These are phyloP conservation scores for Mechanitis messenoides DNA, from an alignment of 2,888 invertebrate genomes.

Conservation along the genomic window DNA sequence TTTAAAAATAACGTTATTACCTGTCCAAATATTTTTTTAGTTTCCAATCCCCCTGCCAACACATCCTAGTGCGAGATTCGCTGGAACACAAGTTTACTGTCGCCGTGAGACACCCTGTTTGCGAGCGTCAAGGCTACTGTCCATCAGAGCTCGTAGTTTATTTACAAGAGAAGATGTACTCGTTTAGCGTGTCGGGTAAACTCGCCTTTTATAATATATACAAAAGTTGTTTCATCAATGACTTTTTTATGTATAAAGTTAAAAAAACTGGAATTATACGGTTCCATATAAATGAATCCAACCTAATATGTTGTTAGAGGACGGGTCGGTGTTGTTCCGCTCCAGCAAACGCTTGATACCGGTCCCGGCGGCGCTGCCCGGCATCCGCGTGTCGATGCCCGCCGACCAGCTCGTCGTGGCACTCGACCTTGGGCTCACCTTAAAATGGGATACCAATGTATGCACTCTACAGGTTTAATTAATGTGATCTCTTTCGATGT, in stretches of 20 bases:
- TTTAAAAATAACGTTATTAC: not conserved
- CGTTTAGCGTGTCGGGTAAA: slow-evolving; percentile 56
- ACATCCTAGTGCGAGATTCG: slow-evolving; percentile 83
- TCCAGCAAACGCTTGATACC: slow-evolving; percentile 76
- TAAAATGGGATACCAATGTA: slow-evolving; percentile 88
- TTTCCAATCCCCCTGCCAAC: slow-evolving; percentile 85
- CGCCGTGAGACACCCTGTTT: slow-evolving; percentile 73
- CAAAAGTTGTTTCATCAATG: not conserved
- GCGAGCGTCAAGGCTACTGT: slow-evolving; percentile 44
- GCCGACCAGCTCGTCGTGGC: slow-evolving; percentile 82
- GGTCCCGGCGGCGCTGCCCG: slow-evolving; percentile 84
- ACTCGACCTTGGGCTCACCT: slow-evolving; percentile 80
- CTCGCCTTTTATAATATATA: not conserved
- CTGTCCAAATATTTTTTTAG: slow-evolving; percentile 55
- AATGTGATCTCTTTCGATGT: not conserved
- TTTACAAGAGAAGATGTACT: slow-evolving; percentile 83
- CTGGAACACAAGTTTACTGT: slow-evolving; percentile 83
- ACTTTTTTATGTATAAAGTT: not conserved
- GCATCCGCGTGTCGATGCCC: slow-evolving; percentile 83
- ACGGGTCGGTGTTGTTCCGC: slow-evolving; percentile 72
- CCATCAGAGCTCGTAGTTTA: slow-evolving; percentile 77
- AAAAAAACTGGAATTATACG: not conserved
- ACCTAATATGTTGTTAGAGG: slow-evolving; percentile 50
- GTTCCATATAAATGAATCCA: not conserved
- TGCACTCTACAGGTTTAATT: slow-evolving; percentile 33